Percentiles rank a stretch among this genome's conserved stretches.
These are phyloP conservation scores for Mycetomoellerius zeteki DNA, from an alignment of 1,140 invertebrate genomes.

Conservation along the genomic window DNA sequence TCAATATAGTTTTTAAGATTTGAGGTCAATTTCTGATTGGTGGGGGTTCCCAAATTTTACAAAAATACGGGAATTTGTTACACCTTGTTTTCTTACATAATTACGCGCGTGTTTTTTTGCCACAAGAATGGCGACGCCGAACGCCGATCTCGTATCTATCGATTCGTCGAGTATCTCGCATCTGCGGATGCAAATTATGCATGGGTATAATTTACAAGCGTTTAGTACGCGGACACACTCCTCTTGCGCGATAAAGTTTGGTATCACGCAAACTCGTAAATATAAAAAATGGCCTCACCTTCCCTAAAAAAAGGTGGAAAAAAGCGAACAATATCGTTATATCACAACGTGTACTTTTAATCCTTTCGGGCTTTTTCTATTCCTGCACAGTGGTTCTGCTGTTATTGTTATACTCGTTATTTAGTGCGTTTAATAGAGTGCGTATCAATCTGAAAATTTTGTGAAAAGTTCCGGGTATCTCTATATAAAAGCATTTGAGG, in stretches of 20 bases:
- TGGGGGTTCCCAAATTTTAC: no score
- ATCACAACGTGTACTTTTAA: slow-evolving; percentile 37
- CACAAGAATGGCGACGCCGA: background rate
- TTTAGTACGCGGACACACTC: slow-evolving; percentile 38
- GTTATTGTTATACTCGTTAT: slow-evolving; percentile 24
- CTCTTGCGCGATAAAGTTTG: slow-evolving; percentile 4
- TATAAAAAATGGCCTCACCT: slow-evolving; percentile 11
- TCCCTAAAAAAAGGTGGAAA: background rate
- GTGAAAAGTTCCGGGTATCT: background rate
- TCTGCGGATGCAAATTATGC: slow-evolving; percentile 34
- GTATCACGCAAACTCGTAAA: slow-evolving; percentile 32
- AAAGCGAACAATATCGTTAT: slow-evolving; percentile 13
- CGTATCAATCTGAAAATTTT: slow-evolving; percentile 6
- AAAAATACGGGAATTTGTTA: no score
- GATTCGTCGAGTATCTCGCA: slow-evolving; percentile 40
- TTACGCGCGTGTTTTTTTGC: background rate
- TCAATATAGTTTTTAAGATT: no score
- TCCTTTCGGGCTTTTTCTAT: slow-evolving; percentile 14
- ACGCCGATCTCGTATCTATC: background rate
- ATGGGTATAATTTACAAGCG: slow-evolving; percentile 41
- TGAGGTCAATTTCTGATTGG: no score
- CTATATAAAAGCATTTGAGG: background rate
- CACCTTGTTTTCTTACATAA: no score
- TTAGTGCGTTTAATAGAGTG: slow-evolving; percentile 13
- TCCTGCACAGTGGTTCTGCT: background rate